Percentiles rank a stretch among this genome's conserved stretches.
These are phyloP conservation scores for Panthera uncia DNA, from an alignment of 2,113 vertebrate species.

Conservation along the genomic window DNA sequence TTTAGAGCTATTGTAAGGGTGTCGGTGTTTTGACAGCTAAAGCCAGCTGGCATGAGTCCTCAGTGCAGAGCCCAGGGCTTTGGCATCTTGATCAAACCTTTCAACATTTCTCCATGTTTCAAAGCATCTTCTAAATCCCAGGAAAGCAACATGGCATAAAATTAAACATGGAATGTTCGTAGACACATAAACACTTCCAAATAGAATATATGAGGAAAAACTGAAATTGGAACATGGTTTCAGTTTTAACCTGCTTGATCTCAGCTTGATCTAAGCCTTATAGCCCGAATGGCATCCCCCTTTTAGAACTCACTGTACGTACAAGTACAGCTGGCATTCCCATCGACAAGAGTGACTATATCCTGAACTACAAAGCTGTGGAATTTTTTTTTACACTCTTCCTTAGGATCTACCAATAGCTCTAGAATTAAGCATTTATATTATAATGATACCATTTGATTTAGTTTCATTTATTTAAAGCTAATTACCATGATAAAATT, in stretches of 20 bases:
- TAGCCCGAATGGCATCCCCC: accelerated
- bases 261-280: neutral
- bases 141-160: constrained; percentile 4
- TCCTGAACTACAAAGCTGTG: neutral
- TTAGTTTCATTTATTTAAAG: constrained; percentile 66
- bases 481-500: neutral
- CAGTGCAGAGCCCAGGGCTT: neutral
- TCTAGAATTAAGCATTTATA: constrained; percentile 54
- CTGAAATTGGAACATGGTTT: neutral
- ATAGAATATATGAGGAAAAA: neutral
- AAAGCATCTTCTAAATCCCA: neutral
- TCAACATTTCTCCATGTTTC: neutral
- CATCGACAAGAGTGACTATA: neutral
- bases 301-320: neutral
- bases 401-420: neutral
- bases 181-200: constrained; percentile 26
- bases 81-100: neutral
- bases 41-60: neutral
- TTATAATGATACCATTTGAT: constrained; percentile 32
- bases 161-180: neutral
- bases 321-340: neutral
- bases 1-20: neutral
- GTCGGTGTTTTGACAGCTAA: neutral
- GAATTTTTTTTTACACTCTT: neutral
- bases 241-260: neutral